Conservation (phyloP, 1,140 invertebrate species). For the Diachasmimorpha longicaudata region DNA sequence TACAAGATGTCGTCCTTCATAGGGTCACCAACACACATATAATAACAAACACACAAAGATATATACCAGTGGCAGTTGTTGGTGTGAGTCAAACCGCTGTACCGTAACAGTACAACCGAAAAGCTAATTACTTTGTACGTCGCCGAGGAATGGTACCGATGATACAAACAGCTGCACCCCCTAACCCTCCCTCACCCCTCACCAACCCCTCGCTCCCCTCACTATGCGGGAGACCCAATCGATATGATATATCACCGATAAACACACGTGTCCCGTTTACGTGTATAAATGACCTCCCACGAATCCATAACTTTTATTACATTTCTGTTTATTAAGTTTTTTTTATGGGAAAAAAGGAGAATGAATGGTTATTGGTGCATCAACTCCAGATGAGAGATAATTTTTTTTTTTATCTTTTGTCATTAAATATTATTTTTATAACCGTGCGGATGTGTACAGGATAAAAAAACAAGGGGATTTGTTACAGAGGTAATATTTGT, state of each 20-base stretch:
- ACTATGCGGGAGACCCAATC: not conserved
- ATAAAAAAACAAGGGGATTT: too few species aligned
- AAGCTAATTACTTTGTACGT: conserved; percentile 10
- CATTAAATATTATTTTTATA: too few species aligned
- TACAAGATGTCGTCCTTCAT: not conserved
- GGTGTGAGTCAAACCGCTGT: not conserved
- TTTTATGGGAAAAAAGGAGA: not conserved
- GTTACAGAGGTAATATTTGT: too few species aligned
- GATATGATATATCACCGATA: conserved; percentile 1
- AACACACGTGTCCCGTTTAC: not conserved
- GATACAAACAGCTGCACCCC: not conserved
- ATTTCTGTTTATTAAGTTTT: not conserved
- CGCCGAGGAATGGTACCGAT: conserved; percentile 2
- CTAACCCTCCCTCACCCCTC: too few species aligned
- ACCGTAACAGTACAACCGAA: not conserved
- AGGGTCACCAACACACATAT: not conserved
- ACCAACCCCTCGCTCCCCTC: too few species aligned
- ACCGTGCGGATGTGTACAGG: too few species aligned
- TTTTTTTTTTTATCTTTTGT: too few species aligned
- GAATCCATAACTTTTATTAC: not conserved
- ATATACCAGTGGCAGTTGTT: not conserved
- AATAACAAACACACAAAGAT: not conserved
- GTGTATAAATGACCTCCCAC: not conserved
- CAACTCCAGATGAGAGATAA: too few species aligned
- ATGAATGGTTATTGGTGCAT: too few species aligned